Conservation (phyloP, 2,113 vertebrate genomes). For the Ibidorhyncha struthersii region DNA sequence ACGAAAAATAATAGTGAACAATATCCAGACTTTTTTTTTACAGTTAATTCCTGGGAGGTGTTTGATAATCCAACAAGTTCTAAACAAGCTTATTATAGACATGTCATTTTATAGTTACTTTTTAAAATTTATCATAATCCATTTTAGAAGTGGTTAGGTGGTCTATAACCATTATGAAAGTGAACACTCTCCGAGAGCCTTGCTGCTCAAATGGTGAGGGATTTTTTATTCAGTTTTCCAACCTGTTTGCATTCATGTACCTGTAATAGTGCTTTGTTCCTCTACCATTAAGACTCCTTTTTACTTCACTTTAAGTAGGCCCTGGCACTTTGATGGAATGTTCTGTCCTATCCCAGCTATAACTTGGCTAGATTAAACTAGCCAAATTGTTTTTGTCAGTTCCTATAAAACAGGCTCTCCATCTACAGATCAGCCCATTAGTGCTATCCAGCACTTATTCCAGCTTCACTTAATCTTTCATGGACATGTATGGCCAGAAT, state of each 20-base stretch:
- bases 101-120: not conserved
- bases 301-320: not conserved
- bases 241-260: not conserved
- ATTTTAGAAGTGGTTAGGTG: not conserved
- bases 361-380: not conserved
- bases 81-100: not conserved
- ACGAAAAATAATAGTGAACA: not conserved
- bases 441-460: not conserved
- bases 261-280: not conserved
- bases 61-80: not conserved
- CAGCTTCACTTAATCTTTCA: not conserved
- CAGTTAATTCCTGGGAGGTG: not conserved
- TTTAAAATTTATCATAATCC: not conserved
- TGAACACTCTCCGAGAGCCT: accelerated
- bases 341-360: not conserved
- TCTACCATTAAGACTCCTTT: not conserved
- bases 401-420: not conserved
- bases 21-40: not conserved
- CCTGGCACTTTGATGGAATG: not conserved
- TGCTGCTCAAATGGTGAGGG: not conserved
- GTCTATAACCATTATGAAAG: not conserved
- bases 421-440: not conserved
- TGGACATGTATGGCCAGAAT: not conserved
- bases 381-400: not conserved
- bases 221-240: not conserved